A percentile compares a stretch with the other conserved stretches of the same genome.
Evolutionary conservation across 2,888 invertebrate species (phyloP).

Genomic region (Lasioglossum zephyrum): DNA sequence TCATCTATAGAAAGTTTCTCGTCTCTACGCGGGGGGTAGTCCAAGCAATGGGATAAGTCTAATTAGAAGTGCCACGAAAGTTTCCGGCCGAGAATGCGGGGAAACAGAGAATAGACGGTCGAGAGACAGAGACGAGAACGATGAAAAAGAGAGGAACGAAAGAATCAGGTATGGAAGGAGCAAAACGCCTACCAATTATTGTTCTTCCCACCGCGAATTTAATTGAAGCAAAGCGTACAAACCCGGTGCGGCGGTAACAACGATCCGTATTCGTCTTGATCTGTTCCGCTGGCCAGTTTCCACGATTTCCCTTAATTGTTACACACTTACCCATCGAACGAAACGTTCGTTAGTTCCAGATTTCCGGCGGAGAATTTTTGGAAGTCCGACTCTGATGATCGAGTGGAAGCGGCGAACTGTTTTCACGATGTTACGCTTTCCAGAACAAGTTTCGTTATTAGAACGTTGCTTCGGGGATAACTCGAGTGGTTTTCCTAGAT

Average conservation of each 20-base stretch:
- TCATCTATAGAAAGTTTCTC: conserved; percentile 48
- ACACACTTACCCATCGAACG: not conserved
- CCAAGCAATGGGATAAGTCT: conserved; percentile 60
- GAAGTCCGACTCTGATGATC: conserved; percentile 24
- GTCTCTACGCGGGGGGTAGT: conserved; percentile 30
- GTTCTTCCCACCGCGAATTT: conserved; percentile 66
- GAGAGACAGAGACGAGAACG: not conserved
- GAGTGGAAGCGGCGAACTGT: conserved; percentile 25
- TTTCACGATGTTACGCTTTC: conserved; percentile 45
- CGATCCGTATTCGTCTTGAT: conserved; percentile 55
- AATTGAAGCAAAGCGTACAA: conserved; percentile 53
- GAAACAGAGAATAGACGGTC: conserved; percentile 23
- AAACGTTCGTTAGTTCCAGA: not conserved
- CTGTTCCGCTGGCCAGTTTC: conserved; percentile 1
- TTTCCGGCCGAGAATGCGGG: conserved; percentile 49
- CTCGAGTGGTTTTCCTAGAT: conserved; percentile 32
- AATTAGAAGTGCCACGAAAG: conserved; percentile 64
- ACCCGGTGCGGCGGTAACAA: conserved; percentile 47
- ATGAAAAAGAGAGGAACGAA: not conserved
- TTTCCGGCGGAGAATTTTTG: conserved; percentile 25
- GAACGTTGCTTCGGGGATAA: conserved; percentile 45
- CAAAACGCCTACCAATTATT: conserved; percentile 63
- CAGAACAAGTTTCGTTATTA: conserved; percentile 56
- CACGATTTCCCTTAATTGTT: conserved; percentile 1
- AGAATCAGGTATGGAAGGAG: not conserved